phyloP scores from a whole-genome alignment of 2,113 vertebrate species.

The cattle (Bos taurus) region ARS-UCD2.0 NC_037328.1:43916501-43917000 shows the following conservation, averaged over 20 bases:
- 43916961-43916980: rapidly evolving
- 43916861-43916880: no score
- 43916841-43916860: no score
- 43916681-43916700: background rate
- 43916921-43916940: no score
- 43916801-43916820: no score
- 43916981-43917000: no score
- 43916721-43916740: background rate
- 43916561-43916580: background rate
- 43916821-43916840: no score
- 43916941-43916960: no score
- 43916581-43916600: background rate
- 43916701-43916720: background rate
- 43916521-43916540: background rate
- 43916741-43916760: background rate
- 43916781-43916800: background rate
- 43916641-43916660: background rate
- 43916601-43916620: background rate
- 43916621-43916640: background rate
- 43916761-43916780: background rate
- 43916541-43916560: background rate
- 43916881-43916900: no score
- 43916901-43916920: no score
- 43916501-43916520: background rate
- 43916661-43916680: background rate